Evolutionary conservation across 1,140 invertebrate genomes (phyloP), one percentile per base, ranked within the genome.

Genomic region (Lanistes nyassanus): DNA sequence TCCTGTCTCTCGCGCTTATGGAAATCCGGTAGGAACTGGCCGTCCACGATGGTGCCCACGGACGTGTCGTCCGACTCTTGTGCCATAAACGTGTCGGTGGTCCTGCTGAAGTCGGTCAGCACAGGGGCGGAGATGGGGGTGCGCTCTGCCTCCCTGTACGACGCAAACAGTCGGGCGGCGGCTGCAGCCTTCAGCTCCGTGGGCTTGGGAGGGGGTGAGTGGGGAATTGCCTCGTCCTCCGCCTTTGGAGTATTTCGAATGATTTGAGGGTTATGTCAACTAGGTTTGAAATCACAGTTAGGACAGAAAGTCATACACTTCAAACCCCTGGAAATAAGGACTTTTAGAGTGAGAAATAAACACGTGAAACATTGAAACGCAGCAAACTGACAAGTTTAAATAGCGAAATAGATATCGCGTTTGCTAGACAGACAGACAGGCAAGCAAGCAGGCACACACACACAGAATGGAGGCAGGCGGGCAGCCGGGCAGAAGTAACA

Each of bases 121-220:
- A 78, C 74, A 3, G 80, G 74, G 26, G 74, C 69, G 39, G 76
- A 42, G 16, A 83, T 74, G 11, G 78, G 75, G 19, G 67, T 56
- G 37, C 72, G 68, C 37, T 75, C 69, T 16, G 75, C 77, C 29
- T 81, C 75, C 55, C 77, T 75, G 64, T 81, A 83, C 3, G 81
- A 81, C 2, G 80, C 81, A 42, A 81, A 83, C 36, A 83, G 76
- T 36, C 75, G 55, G 0, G 78, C 80, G 3, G 81, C 81, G 26
- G 77, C 80, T 16, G 74, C 58, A 7, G 62, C 67, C 42, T 74
- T 78, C 34, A 65, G 37, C n/a, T 55, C 47, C 21, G 47, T 19
- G n/a, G 3, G 26, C 36, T 64, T 39, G 47, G 6, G 3, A 34
- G n/a, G 26, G 53, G 0, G 34, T 16, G 56, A 16, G 0, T 31